Evolutionary conservation across 1,140 invertebrate genomes (phyloP).

Genomic region (Delia radicum): DNA sequence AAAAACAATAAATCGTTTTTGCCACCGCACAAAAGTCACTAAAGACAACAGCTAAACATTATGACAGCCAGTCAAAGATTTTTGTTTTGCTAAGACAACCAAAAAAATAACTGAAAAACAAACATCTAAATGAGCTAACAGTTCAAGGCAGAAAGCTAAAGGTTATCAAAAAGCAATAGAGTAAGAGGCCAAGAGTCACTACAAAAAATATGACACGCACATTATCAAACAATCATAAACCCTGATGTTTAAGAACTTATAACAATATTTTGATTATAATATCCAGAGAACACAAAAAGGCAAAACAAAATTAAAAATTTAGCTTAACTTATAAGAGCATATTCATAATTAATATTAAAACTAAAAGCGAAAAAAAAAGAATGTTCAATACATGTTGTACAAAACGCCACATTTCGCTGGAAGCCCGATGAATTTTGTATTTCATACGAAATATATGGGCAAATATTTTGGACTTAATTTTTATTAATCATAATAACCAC

Average conservation of each 20-base stretch:
- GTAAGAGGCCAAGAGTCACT: neutral
- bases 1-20: conserved; percentile 15
- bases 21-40: neutral
- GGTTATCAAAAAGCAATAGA: neutral
- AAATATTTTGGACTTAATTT: too few species aligned
- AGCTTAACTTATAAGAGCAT: too few species aligned
- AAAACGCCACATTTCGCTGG: too few species aligned
- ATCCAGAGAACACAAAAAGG: too few species aligned
- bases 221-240: neutral
- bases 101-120: neutral
- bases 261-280: neutral
- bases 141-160: neutral
- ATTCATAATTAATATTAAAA: too few species aligned
- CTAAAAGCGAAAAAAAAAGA: too few species aligned
- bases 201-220: neutral
- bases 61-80: conserved; percentile 2
- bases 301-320: too few species aligned
- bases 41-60: conserved; percentile 17
- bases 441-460: too few species aligned
- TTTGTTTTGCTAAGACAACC: too few species aligned
- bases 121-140: neutral
- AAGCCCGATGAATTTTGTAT: too few species aligned
- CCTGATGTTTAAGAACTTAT: neutral
- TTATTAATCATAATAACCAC: too few species aligned
- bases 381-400: too few species aligned